A percentile compares a stretch with the other conserved stretches of the same genome.
These are phyloP conservation scores for Circaetus gallicus DNA, from an alignment of 2,113 vertebrate species.

Conservation along the genomic window DNA sequence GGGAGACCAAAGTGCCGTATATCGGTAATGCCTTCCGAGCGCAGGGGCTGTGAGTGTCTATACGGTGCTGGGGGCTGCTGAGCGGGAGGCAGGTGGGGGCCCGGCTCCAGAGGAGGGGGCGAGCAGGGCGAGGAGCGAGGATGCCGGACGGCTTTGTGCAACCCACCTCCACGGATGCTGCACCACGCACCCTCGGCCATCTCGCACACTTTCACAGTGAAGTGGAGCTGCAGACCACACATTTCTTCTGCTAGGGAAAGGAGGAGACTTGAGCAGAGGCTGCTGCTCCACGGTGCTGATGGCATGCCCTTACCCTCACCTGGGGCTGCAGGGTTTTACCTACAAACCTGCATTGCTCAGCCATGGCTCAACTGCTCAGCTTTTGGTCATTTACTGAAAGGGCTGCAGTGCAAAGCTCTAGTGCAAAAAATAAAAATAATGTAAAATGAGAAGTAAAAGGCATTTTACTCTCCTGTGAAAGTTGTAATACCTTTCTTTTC, in stretches of 20 bases:
- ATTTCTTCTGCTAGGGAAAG: background rate
- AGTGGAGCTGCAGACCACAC: background rate
- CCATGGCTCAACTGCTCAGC: background rate
- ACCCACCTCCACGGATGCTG: no score
- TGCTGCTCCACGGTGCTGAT: background rate
- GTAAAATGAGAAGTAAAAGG: background rate
- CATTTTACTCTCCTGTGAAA: background rate
- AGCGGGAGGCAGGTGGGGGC: no score
- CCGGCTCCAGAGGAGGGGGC: background rate
- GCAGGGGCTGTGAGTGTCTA: background rate
- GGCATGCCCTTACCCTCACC: background rate
- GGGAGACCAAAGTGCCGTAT: rapidly evolving
- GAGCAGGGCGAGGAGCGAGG: rapidly evolving
- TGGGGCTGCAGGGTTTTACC: background rate
- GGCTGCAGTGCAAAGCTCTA: background rate
- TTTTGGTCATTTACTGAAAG: background rate
- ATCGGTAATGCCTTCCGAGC: rapidly evolving
- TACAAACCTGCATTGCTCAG: background rate
- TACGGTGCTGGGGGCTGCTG: rapidly evolving
- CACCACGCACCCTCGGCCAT: no score
- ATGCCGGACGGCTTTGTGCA: background rate
- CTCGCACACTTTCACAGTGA: background rate
- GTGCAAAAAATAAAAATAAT: background rate
- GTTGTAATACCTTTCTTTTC: background rate
- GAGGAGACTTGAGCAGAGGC: background rate